Evolutionary conservation across 2,797 vertebrate genomes (phyloP).

Genomic region (Novumbra hubbsi): DNA sequence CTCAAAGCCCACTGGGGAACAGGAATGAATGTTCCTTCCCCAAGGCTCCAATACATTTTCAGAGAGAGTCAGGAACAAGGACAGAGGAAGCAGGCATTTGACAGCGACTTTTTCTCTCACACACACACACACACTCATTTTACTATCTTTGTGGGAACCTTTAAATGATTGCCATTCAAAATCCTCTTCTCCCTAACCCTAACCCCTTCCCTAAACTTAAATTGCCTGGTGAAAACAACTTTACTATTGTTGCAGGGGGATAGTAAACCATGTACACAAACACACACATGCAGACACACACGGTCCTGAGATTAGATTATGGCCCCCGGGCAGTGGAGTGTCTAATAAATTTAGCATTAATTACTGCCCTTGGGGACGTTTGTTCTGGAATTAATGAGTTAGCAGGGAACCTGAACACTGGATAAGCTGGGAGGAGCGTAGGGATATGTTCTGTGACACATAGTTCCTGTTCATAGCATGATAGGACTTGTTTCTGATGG

Average conservation of each 20-base stretch:
- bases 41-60: too few relatives aligned
- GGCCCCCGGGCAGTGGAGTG: constrained; percentile 54
- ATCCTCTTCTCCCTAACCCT: too few relatives aligned
- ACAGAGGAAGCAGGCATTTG: too few relatives aligned
- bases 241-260: too few relatives aligned
- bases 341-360: constrained; percentile 76
- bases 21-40: too few relatives aligned
- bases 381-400: constrained; percentile 72
- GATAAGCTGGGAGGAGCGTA: constrained; percentile 43
- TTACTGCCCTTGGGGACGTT: constrained; percentile 70
- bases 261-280: constrained; percentile 17
- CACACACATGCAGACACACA: constrained; percentile 52
- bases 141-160: not conserved
- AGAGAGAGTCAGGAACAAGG: too few relatives aligned
- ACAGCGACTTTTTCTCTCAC: not conserved
- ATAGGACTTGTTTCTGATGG: not conserved
- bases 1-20: too few relatives aligned
- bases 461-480: constrained; percentile 52
- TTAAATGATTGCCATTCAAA: too few relatives aligned
- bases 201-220: too few relatives aligned
- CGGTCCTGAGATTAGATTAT: constrained; percentile 52
- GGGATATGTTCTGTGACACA: constrained; percentile 53
- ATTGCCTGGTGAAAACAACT: too few relatives aligned
- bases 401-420: constrained; percentile 56
- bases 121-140: constrained; percentile 48